Conservation (phyloP, 2,888 invertebrate genomes). For the Parnassius apollo region DNA sequence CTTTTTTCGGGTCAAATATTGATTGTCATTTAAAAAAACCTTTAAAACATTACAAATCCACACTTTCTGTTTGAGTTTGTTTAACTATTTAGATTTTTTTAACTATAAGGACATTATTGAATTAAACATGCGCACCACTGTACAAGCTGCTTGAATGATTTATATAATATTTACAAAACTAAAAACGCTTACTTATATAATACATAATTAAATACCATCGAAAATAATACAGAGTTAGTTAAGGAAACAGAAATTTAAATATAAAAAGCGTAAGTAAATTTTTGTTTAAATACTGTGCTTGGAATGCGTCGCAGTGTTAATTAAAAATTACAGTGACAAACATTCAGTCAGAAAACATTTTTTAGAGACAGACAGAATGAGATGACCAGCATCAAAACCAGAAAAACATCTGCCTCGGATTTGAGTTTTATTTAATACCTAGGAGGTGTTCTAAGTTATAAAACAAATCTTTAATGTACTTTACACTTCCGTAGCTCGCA, state of each 20-base stretch:
- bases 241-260: slow-evolving; percentile 38
- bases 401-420: slow-evolving; percentile 46
- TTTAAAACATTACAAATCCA: no score
- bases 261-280: slow-evolving; percentile 57
- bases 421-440: slow-evolving; percentile 48
- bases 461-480: slow-evolving; percentile 65
- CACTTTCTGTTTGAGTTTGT: no score
- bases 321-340: slow-evolving; percentile 43
- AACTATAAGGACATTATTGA: slow-evolving; percentile 13
- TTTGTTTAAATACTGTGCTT: slow-evolving; percentile 63
- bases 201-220: slow-evolving; percentile 42
- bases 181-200: slow-evolving; percentile 35
- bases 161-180: slow-evolving; percentile 16
- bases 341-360: slow-evolving; percentile 48
- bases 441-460: slow-evolving; percentile 58
- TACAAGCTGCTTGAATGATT: slow-evolving; percentile 22
- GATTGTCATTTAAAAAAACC: no score
- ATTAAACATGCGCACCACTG: slow-evolving; percentile 5
- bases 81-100: neutral
- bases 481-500: slow-evolving; percentile 58
- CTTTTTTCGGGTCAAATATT: no score
- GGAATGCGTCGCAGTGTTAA: slow-evolving; percentile 69
- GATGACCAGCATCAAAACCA: slow-evolving; percentile 67
- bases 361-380: slow-evolving; percentile 45
- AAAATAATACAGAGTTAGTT: slow-evolving; percentile 42